phyloP scores from a whole-genome alignment of 2,888 invertebrate genomes.

The Julus scanicus region DNA sequence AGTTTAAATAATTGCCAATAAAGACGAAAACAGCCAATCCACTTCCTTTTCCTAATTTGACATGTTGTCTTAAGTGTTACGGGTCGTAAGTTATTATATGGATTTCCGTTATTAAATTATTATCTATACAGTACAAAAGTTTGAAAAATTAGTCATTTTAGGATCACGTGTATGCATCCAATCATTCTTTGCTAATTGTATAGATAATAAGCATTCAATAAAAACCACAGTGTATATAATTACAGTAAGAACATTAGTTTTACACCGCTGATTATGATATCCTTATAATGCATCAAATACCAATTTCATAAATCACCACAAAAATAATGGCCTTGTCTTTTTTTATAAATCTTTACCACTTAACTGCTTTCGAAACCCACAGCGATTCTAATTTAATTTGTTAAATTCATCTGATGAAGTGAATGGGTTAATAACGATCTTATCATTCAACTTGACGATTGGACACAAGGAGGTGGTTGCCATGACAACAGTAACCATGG shows the following conservation, averaged over 20 bases:
- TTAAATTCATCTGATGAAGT: neutral
- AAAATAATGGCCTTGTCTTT: neutral
- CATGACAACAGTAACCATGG: constrained; percentile 39
- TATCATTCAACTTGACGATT: neutral
- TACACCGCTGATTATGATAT: neutral
- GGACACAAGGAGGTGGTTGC: constrained; percentile 19
- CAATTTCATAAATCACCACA: neutral
- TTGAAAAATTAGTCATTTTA: too few relatives aligned
- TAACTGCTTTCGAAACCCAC: neutral
- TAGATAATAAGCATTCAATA: too few relatives aligned
- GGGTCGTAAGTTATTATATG: too few relatives aligned
- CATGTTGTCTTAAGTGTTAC: too few relatives aligned
- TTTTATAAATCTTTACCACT: neutral
- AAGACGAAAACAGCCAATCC: too few relatives aligned
- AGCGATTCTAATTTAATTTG: neutral
- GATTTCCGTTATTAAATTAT: too few relatives aligned
- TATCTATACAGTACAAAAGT: too few relatives aligned
- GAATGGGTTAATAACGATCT: constrained; percentile 23
- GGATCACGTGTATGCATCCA: too few relatives aligned
- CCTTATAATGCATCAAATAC: neutral
- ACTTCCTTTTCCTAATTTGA: too few relatives aligned
- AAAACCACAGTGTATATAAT: too few relatives aligned
- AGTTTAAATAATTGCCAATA: too few relatives aligned
- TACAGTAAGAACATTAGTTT: neutral
- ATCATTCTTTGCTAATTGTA: too few relatives aligned